These are phyloP conservation scores for Petaurus breviceps DNA, from an alignment of 2,113 vertebrate genomes.

Conservation along the genomic window DNA sequence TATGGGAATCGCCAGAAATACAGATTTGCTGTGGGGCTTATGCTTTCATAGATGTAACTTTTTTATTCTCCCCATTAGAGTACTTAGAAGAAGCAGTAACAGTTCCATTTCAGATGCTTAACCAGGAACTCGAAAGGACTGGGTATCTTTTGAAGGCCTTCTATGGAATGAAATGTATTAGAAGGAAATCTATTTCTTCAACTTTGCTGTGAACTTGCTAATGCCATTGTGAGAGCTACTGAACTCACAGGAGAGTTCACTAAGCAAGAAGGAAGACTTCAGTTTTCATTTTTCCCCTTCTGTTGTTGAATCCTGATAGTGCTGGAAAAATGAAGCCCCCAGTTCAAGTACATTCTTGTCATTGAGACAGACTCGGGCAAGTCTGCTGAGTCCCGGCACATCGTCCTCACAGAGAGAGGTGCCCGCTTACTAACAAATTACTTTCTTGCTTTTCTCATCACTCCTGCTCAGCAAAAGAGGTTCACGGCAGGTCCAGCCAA, in stretches of 20 bases:
- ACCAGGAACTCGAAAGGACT: not conserved
- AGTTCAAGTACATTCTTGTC: slow-evolving; percentile 68
- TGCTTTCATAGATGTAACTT: not conserved
- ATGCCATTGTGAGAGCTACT: slow-evolving; percentile 16
- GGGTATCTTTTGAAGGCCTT: slow-evolving; percentile 36
- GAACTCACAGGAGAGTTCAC: slow-evolving; percentile 25
- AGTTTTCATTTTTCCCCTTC: slow-evolving; percentile 51
- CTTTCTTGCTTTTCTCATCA: slow-evolving; percentile 36
- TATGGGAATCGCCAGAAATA: slow-evolving; percentile 38
- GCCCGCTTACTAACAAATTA: slow-evolving; percentile 34
- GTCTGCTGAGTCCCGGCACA: slow-evolving; percentile 37
- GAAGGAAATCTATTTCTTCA: slow-evolving; percentile 61
- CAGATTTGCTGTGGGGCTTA: slow-evolving; percentile 27
- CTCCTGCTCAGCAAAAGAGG: slow-evolving; percentile 33
- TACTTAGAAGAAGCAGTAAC: slow-evolving; percentile 53
- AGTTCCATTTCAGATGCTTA: slow-evolving; percentile 46
- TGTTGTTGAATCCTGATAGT: slow-evolving; percentile 36
- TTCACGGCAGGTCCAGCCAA: slow-evolving; percentile 45
- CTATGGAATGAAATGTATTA: slow-evolving; percentile 47
- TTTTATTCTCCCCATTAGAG: slow-evolving; percentile 27
- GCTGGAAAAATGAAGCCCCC: slow-evolving; percentile 8
- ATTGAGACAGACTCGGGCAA: slow-evolving; percentile 58
- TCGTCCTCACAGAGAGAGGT: slow-evolving; percentile 31
- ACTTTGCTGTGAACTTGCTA: slow-evolving; percentile 46
- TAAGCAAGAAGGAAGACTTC: slow-evolving; percentile 46